Percentiles rank a stretch among this genome's conserved stretches.
Conservation (phyloP, 2,113 vertebrate species). For the Cyprinodon variegatus region DNA sequence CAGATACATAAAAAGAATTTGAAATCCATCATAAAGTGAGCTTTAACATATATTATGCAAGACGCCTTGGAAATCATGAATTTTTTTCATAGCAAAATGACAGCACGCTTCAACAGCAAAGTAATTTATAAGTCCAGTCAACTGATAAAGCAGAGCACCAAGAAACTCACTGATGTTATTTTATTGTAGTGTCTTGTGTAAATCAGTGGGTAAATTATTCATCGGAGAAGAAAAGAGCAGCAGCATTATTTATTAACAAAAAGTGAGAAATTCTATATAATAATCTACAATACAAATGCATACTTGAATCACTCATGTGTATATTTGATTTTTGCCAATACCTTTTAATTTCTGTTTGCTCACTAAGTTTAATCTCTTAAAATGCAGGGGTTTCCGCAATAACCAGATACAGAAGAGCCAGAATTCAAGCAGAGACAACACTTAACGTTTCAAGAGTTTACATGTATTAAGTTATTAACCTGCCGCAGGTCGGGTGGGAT, state of each 20-base stretch:
- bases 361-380: not conserved
- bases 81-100: not conserved
- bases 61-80: not conserved
- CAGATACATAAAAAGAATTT: not conserved
- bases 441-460: too few species aligned
- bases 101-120: not conserved
- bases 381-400: too few species aligned
- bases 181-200: not conserved
- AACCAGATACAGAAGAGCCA: too few species aligned
- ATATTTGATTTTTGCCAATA: not conserved
- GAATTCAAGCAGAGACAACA: too few species aligned
- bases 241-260: not conserved
- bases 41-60: not conserved
- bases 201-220: not conserved
- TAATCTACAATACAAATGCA: not conserved
- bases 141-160: not conserved
- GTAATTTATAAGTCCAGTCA: not conserved
- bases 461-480: too few species aligned
- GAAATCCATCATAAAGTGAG: not conserved
- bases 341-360: not conserved
- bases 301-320: not conserved
- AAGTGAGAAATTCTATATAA: not conserved
- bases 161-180: not conserved
- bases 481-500: too few species aligned
- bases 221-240: not conserved